Evolutionary conservation across 2,113 vertebrate species (phyloP).

Genomic region (Tamias sibiricus): DNA sequence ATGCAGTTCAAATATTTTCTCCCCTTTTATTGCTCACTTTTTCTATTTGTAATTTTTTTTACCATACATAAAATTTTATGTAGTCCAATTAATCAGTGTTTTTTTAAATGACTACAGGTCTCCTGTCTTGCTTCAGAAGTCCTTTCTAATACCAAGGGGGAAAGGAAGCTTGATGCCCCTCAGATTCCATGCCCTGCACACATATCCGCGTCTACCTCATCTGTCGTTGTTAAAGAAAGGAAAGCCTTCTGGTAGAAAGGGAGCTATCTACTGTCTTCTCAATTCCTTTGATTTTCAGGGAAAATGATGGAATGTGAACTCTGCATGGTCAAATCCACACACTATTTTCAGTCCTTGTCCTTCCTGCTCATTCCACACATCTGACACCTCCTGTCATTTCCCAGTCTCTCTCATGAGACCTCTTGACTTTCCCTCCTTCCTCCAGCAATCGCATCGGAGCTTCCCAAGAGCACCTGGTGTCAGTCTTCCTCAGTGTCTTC

Average conservation of each 20-base stretch:
- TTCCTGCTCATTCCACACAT: background rate
- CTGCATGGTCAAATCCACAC: background rate
- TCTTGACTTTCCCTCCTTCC: background rate
- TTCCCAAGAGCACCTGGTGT: background rate
- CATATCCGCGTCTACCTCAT: background rate
- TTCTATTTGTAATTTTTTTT: background rate
- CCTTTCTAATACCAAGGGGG: background rate
- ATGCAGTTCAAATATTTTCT: background rate
- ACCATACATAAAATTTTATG: background rate
- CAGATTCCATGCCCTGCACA: background rate
- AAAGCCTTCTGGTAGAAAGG: background rate
- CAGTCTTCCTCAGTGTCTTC: background rate
- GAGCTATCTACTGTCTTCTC: background rate
- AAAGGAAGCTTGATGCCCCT: background rate
- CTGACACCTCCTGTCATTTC: background rate
- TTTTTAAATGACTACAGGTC: background rate
- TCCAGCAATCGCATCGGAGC: background rate
- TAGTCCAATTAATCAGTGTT: background rate
- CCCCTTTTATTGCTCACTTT: background rate
- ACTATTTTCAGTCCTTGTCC: background rate
- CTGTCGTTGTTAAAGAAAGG: background rate
- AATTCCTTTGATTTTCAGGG: background rate
- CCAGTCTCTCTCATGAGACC: background rate
- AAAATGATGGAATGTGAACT: background rate
- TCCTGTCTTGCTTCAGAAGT: background rate